Evolutionary conservation across 2,888 invertebrate species (phyloP), one percentile per base, ranked within the genome.

Genomic region (Microchrysa polita): DNA sequence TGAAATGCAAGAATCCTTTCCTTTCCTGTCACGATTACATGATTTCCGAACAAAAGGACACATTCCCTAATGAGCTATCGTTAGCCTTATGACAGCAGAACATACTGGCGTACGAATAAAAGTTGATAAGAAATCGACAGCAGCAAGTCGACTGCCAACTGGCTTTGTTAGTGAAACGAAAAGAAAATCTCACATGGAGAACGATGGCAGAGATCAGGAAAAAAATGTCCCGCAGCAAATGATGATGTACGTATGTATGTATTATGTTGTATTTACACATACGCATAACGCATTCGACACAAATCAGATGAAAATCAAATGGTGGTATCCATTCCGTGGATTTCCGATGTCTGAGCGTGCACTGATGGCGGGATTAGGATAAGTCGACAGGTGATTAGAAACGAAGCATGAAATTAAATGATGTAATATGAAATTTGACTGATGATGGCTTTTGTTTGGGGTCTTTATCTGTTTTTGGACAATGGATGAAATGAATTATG

Each of bases 1-100:
- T 72, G 72, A 72, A 61, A 72, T 44, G 72, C 72, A 72, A 60
- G 72, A 72, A 72, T 72, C 72, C 72, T 72, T 72, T 72, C 60
- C 60, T 72, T 72, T 72, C 60, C 60, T 72, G 72, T 72, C 72
- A 55, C 69, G 20, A 69, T 55, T 57, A 69, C 48, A n/a, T 48
- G 48, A 55, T 55, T 48, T 48, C 22, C 5, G 69, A 69, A 69
- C 69, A 69, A 69, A 67, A 69, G 69, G 69, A 69, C 69, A 69
- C 69, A 69, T 55, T 69, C n/a, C 42, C 55, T 69, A 69, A 69
- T 69, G 69, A 69, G 69, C 55, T 57, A 55, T 69, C 69, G 69
- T 57, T 69, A 22, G 52, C 52, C 27, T 34, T 53, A 52, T 69
- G 69, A 69, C 69, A 55, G 18, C 40, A 40, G 12, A 34, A 18